These are phyloP conservation scores for Electrona antarctica DNA, from an alignment of 2,113 vertebrate species.

Conservation along the genomic window DNA sequence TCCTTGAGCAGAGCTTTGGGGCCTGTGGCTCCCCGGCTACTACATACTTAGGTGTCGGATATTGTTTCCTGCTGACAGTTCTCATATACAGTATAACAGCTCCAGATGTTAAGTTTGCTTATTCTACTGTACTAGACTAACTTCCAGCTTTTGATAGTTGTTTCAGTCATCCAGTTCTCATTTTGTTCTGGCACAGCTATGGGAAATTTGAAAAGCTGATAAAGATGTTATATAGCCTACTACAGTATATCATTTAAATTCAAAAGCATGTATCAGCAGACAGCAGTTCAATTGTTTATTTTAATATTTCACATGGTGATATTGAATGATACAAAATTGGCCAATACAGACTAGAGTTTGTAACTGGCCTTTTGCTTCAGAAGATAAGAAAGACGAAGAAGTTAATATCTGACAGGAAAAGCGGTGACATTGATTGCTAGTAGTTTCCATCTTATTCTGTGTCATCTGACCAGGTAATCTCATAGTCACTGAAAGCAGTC, in stretches of 20 bases:
- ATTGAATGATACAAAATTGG: too few relatives aligned
- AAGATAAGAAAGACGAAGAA: too few relatives aligned
- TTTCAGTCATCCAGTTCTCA: neutral
- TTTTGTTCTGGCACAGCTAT: neutral
- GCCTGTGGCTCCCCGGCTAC: too few relatives aligned
- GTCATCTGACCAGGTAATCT: slow-evolving; percentile 87
- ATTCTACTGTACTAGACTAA: too few relatives aligned
- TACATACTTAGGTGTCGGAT: too few relatives aligned
- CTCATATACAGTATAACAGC: neutral
- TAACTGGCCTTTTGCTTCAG: too few relatives aligned
- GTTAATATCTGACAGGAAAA: too few relatives aligned
- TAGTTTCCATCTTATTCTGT: slow-evolving; percentile 68
- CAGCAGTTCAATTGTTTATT: too few relatives aligned
- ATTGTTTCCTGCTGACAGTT: slow-evolving; percentile 5
- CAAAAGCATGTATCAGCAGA: too few relatives aligned
- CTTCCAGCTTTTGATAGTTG: neutral
- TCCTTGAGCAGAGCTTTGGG: too few relatives aligned
- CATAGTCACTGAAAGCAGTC: slow-evolving; percentile 81
- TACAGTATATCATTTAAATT: neutral
- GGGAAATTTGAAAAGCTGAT: neutral
- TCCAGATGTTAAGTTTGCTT: neutral
- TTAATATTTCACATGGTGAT: too few relatives aligned
- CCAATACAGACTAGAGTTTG: too few relatives aligned
- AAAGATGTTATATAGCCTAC: neutral
- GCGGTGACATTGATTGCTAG: neutral